Conservation (phyloP, 92 coral and sea anemone species). For the Epizoanthus ramosus region DNA sequence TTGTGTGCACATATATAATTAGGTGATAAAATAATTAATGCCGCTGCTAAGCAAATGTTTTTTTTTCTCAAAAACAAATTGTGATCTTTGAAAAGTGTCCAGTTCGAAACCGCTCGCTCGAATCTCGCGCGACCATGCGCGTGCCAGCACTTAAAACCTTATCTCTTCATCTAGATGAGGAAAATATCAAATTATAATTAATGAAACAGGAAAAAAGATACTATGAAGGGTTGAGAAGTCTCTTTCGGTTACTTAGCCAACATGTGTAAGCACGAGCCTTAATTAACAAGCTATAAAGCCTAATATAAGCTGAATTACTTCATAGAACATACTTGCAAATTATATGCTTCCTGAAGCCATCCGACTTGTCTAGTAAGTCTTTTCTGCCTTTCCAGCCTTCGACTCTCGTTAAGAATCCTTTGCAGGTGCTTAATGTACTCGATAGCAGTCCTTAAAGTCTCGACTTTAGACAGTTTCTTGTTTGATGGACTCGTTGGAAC, state of each 20-base stretch:
- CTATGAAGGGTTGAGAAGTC: not conserved
- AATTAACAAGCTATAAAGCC: constrained; percentile 32
- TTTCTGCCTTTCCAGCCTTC: constrained; percentile 72
- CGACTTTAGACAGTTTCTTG: constrained; percentile 96
- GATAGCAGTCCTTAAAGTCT: constrained; percentile 89
- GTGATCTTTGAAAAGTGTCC: constrained; percentile 55
- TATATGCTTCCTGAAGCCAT: constrained; percentile 66
- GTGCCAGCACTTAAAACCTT: constrained; percentile 34
- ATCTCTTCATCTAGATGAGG: constrained; percentile 42
- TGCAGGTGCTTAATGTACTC: constrained; percentile 89
- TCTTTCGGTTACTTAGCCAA: constrained; percentile 3
- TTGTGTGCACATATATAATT: constrained; percentile 36
- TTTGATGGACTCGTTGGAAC: constrained; percentile 81
- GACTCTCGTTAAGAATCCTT: constrained; percentile 83
- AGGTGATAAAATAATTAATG: constrained; percentile 55
- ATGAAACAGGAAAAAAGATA: constrained; percentile 18
- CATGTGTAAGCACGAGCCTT: constrained; percentile 16
- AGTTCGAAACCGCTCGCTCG: constrained; percentile 35
- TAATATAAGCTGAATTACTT: constrained; percentile 7
- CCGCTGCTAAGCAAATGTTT: constrained; percentile 52
- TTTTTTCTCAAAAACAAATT: constrained; percentile 62
- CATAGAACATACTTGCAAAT: constrained; percentile 52
- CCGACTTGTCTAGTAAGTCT: constrained; percentile 75
- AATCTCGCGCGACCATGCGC: constrained; percentile 10
- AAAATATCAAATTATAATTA: constrained; percentile 25